These are phyloP conservation scores for Aspidapion aeneum DNA, from an alignment of 2,888 invertebrate genomes.

Conservation along the genomic window DNA sequence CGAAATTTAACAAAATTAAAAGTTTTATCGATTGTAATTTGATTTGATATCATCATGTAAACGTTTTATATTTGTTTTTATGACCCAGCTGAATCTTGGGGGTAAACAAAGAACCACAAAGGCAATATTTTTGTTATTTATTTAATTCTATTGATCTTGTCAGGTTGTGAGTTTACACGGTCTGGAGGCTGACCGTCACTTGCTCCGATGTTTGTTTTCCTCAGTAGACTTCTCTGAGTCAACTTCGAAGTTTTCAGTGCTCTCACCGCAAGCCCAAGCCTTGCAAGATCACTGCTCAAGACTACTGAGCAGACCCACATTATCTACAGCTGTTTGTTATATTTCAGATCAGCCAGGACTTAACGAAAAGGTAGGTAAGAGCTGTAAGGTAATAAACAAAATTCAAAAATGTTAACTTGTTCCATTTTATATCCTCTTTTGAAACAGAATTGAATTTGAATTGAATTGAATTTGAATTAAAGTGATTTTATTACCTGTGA, in stretches of 20 bases:
- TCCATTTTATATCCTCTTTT: too few species aligned
- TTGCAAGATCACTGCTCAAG: conserved; percentile 74
- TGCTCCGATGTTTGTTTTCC: conserved; percentile 91
- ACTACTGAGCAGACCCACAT: conserved; percentile 80
- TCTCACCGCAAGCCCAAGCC: conserved; percentile 65
- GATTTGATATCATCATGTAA: too few species aligned
- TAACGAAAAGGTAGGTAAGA: conserved; percentile 63
- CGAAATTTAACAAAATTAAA: too few species aligned
- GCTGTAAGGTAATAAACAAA: too few species aligned
- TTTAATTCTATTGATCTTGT: neutral
- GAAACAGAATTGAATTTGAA: too few species aligned
- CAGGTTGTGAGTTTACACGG: conserved; percentile 90
- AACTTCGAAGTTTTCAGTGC: conserved; percentile 53
- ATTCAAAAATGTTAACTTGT: too few species aligned
- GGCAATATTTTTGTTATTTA: neutral
- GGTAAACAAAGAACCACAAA: neutral
- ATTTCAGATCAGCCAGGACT: conserved; percentile 79
- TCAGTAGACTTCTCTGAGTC: conserved; percentile 77
- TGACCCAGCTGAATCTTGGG: neutral
- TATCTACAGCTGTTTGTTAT: conserved; percentile 84
- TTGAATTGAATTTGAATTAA: too few species aligned
- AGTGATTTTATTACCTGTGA: too few species aligned
- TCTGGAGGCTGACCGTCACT: conserved; percentile 95
- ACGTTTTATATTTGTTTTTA: too few species aligned
- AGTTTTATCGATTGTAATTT: too few species aligned